A percentile compares a stretch with the other conserved stretches of the same genome.
Conservation (phyloP, 2,797 vertebrate genomes). For the Epinephelus malabaricus region DNA sequence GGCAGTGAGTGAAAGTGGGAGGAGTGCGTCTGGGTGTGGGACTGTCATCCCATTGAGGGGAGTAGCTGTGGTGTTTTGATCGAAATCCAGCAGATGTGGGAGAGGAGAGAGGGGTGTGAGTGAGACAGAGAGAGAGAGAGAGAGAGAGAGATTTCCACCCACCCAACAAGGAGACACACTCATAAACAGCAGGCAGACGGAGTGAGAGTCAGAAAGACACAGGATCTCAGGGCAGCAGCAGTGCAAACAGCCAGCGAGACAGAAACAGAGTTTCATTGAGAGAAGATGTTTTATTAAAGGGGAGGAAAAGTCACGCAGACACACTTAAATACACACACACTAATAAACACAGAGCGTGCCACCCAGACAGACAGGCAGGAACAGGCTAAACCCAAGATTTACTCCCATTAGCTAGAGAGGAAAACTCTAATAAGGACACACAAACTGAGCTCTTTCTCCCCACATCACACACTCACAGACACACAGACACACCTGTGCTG, state of each 20-base stretch:
- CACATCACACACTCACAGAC: conserved; percentile 29
- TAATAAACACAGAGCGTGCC: conserved; percentile 63
- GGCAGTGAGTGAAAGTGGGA: conserved; percentile 72
- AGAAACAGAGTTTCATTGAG: conserved; percentile 74
- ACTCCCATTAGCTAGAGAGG: conserved; percentile 46
- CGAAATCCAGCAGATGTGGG: conserved; percentile 83
- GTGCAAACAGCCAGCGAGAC: conserved; percentile 64
- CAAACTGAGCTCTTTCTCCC: conserved; percentile 31
- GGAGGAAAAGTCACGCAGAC: conserved; percentile 61
- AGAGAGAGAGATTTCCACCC: conserved; percentile 86
- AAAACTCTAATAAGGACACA: conserved; percentile 58
- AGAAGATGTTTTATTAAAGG: conserved; percentile 76
- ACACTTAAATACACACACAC: conserved; percentile 47
- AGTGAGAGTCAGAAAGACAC: conserved; percentile 79
- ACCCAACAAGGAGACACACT: conserved; percentile 85
- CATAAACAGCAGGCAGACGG: conserved; percentile 85
- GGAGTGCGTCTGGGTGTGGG: conserved; percentile 80
- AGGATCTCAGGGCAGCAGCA: conserved; percentile 76
- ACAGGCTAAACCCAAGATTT: conserved; percentile 36
- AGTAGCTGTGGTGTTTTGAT: conserved; percentile 85
- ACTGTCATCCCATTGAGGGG: conserved; percentile 81
- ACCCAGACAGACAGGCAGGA: conserved; percentile 58
- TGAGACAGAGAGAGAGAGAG: conserved; percentile 49
- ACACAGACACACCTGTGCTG: conserved; percentile 39
- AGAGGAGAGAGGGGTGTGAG: conserved; percentile 71